Evolutionary conservation across 2,888 invertebrate genomes (phyloP), one percentile per base, ranked within the genome.

Genomic region (Tupiocoris notatus): DNA sequence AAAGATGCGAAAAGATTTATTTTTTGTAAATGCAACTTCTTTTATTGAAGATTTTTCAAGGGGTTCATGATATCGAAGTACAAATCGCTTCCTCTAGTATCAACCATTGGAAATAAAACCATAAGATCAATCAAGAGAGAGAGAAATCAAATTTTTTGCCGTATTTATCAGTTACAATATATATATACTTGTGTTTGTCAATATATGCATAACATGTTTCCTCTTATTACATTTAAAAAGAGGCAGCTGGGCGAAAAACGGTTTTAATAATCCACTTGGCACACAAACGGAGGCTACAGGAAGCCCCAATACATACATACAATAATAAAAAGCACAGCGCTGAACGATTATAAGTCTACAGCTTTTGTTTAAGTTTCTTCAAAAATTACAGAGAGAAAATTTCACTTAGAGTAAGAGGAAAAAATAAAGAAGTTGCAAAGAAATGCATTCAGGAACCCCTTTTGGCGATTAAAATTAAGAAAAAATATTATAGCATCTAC

Each of bases 11-110:
- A n/a, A n/a, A n/a, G n/a, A n/a, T n/a, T n/a, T n/a, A n/a, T n/a
- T 39, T 39, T 39, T 71, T 77, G 70, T 79, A 80, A 79, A 80
- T 80, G 80, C 80, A 80, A 80, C 80, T 80, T 79, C 79, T 78
- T 79, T 79, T 80, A 78, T 77, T 75, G 20, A 75, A 75, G 25
- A 24, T 65, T 22, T 76, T 79, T 77, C 61, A 67, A 79, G 80
- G 80, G 80, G 80, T 79, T 76, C 78, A 77, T 80, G 75, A 79
- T 77, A 76, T 78, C 75, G 74, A 78, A 73, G 73, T 78, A 79
- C 78, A 80, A 80, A 79, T 79, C 25, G 62, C 73, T 62, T 73
- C 39, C 39, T 63, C 54, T 18, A 73, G 39, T 39, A 39, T 39
- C 39, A 39, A 39, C 39, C 39, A 39, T 39, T 3, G 39, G 39